phyloP scores from a whole-genome alignment of 2,113 vertebrate genomes.

The Solea solea region DNA sequence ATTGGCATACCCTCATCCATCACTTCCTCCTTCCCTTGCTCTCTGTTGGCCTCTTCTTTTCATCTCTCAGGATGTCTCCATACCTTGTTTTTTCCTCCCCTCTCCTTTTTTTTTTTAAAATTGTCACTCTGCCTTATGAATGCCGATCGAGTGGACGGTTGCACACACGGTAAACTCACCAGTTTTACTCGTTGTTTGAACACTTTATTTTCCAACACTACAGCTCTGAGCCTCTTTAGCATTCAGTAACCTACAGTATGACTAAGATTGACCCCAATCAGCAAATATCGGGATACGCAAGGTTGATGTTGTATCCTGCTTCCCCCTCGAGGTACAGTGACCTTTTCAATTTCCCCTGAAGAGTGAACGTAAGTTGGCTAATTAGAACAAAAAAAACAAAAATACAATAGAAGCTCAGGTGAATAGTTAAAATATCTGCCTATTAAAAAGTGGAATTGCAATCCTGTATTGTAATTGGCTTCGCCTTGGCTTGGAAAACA shows the following conservation, averaged over 20 bases:
- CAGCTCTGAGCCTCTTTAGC: background rate
- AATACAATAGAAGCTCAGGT: conserved; percentile 6
- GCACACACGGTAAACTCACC: background rate
- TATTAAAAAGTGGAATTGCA: conserved; percentile 4
- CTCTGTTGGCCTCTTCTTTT: conserved; percentile 23
- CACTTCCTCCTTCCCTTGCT: conserved; percentile 43
- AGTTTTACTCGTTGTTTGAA: background rate
- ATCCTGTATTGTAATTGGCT: conserved; percentile 18
- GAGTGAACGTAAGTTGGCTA: conserved; percentile 6
- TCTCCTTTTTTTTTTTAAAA: background rate
- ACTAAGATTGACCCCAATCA: conserved; percentile 32
- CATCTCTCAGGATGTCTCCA: conserved; percentile 19
- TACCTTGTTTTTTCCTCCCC: background rate
- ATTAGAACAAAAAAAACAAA: conserved; percentile 20
- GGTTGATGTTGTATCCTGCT: conserved; percentile 22
- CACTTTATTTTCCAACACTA: background rate
- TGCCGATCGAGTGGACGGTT: conserved; percentile 8
- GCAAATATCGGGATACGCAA: conserved; percentile 45
- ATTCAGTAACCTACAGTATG: conserved; percentile 3
- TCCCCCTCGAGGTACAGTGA: conserved; percentile 33
- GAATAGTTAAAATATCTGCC: conserved; percentile 17
- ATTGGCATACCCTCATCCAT: conserved; percentile 64
- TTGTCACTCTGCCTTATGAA: background rate
- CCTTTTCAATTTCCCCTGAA: conserved; percentile 35
- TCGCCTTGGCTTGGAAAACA: conserved; percentile 24